Evolutionary conservation across 2,888 invertebrate species (phyloP).

Genomic region (Ornithoptera priamus): DNA sequence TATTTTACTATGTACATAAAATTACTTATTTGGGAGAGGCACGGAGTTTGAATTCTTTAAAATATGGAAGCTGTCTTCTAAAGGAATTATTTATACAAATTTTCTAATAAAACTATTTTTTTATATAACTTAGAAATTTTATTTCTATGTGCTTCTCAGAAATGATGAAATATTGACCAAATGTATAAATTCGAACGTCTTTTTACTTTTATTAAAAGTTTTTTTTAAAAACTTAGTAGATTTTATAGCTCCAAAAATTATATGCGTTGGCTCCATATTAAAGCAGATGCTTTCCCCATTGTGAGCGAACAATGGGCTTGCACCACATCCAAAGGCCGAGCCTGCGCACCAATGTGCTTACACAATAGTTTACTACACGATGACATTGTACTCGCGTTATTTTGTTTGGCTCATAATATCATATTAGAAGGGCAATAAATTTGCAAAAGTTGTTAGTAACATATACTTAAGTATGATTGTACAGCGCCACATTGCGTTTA

Average conservation of each 20-base stretch:
- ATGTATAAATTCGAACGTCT: too few species aligned
- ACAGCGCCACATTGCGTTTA: too few species aligned
- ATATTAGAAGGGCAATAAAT: neutral
- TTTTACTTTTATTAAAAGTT: neutral
- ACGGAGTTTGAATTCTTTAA: neutral
- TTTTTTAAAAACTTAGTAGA: neutral
- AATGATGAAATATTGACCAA: too few species aligned
- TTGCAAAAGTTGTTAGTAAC: neutral
- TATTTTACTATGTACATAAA: too few species aligned
- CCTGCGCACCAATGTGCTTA: constrained; percentile 26
- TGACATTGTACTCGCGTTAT: constrained; percentile 37
- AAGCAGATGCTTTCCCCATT: constrained; percentile 66
- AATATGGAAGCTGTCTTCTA: neutral
- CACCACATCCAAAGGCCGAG: constrained; percentile 49
- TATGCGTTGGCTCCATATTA: constrained; percentile 33
- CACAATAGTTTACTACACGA: constrained; percentile 47
- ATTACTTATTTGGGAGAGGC: too few species aligned
- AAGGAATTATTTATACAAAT: neutral
- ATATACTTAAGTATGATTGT: neutral
- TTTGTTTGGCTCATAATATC: constrained; percentile 1
- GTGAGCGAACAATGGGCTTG: constrained; percentile 70
- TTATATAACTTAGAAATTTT: neutral
- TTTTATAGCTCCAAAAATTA: constrained; percentile 27
- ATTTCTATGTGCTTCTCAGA: too few species aligned
- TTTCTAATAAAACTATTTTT: neutral